Base-by-base conservation (phyloP, 2,888 invertebrate genomes). In the Lepidochrysops patricia region DNA sequence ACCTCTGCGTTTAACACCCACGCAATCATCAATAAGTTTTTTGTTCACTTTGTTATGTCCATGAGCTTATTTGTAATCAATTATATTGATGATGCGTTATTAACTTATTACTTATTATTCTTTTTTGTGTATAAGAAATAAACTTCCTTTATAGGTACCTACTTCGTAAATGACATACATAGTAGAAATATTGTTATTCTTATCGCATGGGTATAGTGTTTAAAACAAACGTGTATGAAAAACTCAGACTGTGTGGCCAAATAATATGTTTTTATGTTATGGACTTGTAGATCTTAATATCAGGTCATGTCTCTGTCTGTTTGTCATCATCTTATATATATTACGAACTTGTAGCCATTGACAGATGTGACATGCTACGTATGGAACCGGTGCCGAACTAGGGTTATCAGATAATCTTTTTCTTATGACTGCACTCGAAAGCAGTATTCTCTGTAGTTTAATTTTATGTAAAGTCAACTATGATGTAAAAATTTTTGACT, bases 351-450 rank as follows among this genome's bases (percentile, higher is more conserved):
- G 61, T 62, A 63, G 34, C 60, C 64, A 61, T 62, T 63, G 63
- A 66, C 58, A 66, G 72, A 74, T 82, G 81, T 81, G 82, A 78
- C 76, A 77, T 77, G 78, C 73, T 71, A 77, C 69, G 76, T 74
- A 77, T 72, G 75, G 76, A 79, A 81, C 78, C 80, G 79, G 79
- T 79, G 69, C 74, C 19, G 9, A 43, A 43, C 19, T 43, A 43
- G 43, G 43, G 43, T 43, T 43, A 43, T 43, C 43, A 43, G 9
- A 43, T 29, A 29, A 43, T 2, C 19, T 19, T 43, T 23, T 12
- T 43, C 9, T 19, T 12, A 23, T 3, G 7, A 43, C 37, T n/a
- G n/a, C n/a, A n/a, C n/a, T n/a, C n/a, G n/a, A n/a, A n/a, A n/a
- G n/a, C n/a, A n/a, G n/a, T n/a, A n/a, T n/a, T n/a, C n/a, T n/a